Conservation (phyloP, 2,797 vertebrate genomes). For the Mormyrus proboscirostris region DNA sequence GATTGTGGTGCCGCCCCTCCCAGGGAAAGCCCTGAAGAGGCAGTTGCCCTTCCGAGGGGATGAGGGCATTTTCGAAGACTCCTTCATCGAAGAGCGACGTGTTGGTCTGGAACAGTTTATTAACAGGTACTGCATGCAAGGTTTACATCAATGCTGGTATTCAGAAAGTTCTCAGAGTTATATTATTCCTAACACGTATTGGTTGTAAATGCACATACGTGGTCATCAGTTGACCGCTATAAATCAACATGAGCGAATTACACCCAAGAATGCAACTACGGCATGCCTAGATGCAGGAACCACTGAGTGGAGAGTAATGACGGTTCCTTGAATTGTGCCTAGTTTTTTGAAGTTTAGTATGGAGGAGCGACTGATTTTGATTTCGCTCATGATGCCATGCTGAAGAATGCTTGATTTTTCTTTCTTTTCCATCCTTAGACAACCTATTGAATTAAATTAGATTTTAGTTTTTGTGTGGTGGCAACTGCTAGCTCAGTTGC, state of each 20-base stretch:
- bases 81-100: constrained; percentile 93
- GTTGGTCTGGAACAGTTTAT: constrained; percentile 96
- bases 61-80: constrained; percentile 95
- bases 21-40: constrained; percentile 95
- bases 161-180: neutral
- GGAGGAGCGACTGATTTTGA: neutral
- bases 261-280: neutral
- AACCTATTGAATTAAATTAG: neutral
- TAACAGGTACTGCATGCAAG: constrained; percentile 74
- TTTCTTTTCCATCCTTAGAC: neutral
- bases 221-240: neutral
- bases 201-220: neutral
- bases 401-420: neutral
- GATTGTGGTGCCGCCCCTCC: constrained; percentile 97
- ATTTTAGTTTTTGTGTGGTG: neutral
- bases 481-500: neutral
- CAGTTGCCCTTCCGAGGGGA: constrained; percentile 93
- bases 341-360: neutral
- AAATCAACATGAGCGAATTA: neutral
- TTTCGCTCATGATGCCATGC: neutral
- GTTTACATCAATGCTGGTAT: neutral
- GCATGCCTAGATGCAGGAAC: neutral
- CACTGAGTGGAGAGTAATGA: neutral
- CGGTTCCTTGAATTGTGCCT: neutral
- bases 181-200: neutral